These are phyloP conservation scores for Helicolenus hilgendorfi DNA, from an alignment of 2,797 vertebrate species.

Conservation along the genomic window DNA sequence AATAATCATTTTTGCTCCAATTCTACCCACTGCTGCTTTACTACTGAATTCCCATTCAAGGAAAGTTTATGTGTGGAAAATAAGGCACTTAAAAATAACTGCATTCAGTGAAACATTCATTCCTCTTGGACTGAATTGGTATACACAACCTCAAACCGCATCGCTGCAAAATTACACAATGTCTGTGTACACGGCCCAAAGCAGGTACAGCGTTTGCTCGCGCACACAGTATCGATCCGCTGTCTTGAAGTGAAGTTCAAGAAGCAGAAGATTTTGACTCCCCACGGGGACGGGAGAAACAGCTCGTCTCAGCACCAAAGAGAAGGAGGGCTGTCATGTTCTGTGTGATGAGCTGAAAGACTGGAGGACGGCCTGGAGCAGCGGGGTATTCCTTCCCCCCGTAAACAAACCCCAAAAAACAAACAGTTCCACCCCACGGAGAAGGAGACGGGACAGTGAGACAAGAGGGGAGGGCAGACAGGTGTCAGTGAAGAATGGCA, in stretches of 20 bases:
- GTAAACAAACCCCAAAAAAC: conserved; percentile 87
- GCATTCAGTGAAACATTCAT: conserved; percentile 62
- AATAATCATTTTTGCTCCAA: too few relatives aligned
- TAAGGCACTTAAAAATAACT: conserved; percentile 23
- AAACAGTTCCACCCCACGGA: conserved; percentile 86
- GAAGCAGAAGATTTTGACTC: conserved; percentile 84
- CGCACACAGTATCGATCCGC: conserved; percentile 83
- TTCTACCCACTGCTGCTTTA: background rate
- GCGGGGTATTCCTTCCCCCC: conserved; percentile 85
- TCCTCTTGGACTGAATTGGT: conserved; percentile 41
- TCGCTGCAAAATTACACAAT: conserved; percentile 73
- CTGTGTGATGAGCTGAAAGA: conserved; percentile 90
- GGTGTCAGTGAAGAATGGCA: conserved; percentile 84
- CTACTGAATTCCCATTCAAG: conserved; percentile 37
- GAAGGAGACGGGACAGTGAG: conserved; percentile 78
- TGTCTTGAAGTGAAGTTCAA: conserved; percentile 87
- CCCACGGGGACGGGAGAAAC: conserved; percentile 84
- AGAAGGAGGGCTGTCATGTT: conserved; percentile 91
- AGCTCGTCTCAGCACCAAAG: conserved; percentile 89
- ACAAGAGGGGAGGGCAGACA: conserved; percentile 81
- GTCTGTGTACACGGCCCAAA: conserved; percentile 75
- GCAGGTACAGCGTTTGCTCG: conserved; percentile 68
- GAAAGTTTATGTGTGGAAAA: conserved; percentile 19
- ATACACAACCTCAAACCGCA: conserved; percentile 64
- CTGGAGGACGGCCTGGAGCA: conserved; percentile 82